These are phyloP conservation scores for Zaprionus inermis DNA, from an alignment of 1,140 invertebrate genomes.

Conservation along the genomic window DNA sequence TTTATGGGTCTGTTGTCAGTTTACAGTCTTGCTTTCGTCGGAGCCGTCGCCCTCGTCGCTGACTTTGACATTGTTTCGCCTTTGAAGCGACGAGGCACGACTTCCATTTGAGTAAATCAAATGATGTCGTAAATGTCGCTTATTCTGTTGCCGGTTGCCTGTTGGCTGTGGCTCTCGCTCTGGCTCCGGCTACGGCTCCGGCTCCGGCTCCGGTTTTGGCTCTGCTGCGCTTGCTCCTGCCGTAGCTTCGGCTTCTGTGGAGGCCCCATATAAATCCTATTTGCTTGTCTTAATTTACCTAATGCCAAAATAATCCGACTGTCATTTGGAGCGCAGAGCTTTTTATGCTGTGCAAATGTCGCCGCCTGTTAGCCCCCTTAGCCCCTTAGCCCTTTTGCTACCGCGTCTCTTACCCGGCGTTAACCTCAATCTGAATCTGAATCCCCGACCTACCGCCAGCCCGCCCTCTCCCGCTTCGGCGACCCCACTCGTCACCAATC, in stretches of 20 bases:
- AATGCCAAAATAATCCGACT: slow-evolving; percentile 51
- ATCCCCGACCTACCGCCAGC: not conserved
- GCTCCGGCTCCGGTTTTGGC: not conserved
- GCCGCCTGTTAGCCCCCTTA: slow-evolving; percentile 22
- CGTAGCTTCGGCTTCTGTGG: not conserved
- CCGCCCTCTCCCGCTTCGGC: too few species aligned
- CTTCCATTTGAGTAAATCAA: slow-evolving; percentile 71
- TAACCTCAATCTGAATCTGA: slow-evolving; percentile 6
- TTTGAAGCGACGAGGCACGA: slow-evolving; percentile 27
- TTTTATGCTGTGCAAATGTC: slow-evolving; percentile 48
- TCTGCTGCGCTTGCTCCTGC: not conserved
- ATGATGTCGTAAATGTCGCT: slow-evolving; percentile 69
- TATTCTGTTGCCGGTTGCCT: slow-evolving; percentile 13
- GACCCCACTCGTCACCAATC: slow-evolving; percentile 8
- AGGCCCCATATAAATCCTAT: slow-evolving; percentile 65
- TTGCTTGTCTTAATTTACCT: slow-evolving; percentile 76
- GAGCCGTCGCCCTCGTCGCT: slow-evolving; percentile 37
- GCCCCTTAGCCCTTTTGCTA: not conserved
- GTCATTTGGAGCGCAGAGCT: slow-evolving; percentile 39
- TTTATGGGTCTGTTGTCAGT: slow-evolving; percentile 65
- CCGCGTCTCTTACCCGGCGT: not conserved
- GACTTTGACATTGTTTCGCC: slow-evolving; percentile 43
- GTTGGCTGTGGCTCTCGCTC: not conserved
- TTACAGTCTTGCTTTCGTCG: slow-evolving; percentile 50
- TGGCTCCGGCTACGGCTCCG: slow-evolving; percentile 15